Percentiles rank a stretch among this genome's conserved stretches.
phyloP scores from a whole-genome alignment of 2,113 vertebrate genomes.

The Amphiprion percula region DNA sequence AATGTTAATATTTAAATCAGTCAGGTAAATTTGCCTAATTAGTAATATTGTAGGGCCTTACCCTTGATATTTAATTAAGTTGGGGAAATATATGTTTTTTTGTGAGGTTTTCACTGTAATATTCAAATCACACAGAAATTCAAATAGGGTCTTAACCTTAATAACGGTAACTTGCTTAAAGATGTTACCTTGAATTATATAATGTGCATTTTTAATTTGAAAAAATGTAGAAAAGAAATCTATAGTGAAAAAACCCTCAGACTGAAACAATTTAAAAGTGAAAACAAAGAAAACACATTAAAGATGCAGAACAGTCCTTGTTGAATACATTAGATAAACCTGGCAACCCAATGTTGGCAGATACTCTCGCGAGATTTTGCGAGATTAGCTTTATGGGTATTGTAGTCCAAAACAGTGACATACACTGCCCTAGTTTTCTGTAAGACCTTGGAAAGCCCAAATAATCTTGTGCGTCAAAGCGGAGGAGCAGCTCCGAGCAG shows the following conservation, averaged over 20 bases:
- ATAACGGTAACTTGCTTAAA: too few species aligned
- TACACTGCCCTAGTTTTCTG: slow-evolving; percentile 46
- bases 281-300: background rate
- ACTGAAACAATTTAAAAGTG: background rate
- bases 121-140: too few species aligned
- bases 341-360: slow-evolving; percentile 68
- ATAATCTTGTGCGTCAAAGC: slow-evolving; percentile 38
- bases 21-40: too few species aligned
- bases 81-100: too few species aligned
- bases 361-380: slow-evolving; percentile 61
- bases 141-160: too few species aligned
- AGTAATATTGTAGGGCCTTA: too few species aligned
- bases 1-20: too few species aligned
- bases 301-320: background rate
- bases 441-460: slow-evolving; percentile 52
- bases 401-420: slow-evolving; percentile 74
- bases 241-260: background rate
- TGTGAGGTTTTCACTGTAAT: too few species aligned
- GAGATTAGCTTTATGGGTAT: slow-evolving; percentile 32
- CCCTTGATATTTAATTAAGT: too few species aligned
- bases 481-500: background rate
- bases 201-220: too few species aligned
- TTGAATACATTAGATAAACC: background rate
- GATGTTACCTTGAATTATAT: too few species aligned
- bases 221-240: too few species aligned